These are phyloP conservation scores for Polypedilum vanderplanki DNA, from an alignment of 1,140 invertebrate species.

Conservation along the genomic window DNA sequence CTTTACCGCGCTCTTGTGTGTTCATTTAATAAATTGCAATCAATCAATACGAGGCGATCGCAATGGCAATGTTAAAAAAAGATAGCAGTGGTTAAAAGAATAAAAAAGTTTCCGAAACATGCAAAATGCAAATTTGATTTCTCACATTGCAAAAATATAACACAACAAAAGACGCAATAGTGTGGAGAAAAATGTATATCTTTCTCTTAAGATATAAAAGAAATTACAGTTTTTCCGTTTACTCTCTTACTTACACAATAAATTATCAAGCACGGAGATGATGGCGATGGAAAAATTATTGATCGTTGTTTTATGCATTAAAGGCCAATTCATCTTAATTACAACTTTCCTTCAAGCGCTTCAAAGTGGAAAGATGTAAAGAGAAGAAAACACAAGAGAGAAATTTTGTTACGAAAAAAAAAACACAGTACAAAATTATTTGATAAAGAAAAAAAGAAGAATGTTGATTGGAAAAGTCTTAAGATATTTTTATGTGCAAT, in stretches of 20 bases:
- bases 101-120: constrained; percentile 11
- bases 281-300: background rate
- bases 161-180: no score
- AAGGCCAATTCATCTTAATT: background rate
- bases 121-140: constrained; percentile 29
- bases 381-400: no score
- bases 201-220: no score
- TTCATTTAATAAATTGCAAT: constrained; percentile 14
- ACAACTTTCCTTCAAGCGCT: background rate
- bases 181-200: no score
- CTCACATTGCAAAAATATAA: constrained; percentile 11
- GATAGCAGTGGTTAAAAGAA: background rate
- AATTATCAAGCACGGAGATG: constrained; percentile 11
- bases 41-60: background rate
- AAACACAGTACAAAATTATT: no score
- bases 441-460: no score
- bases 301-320: background rate
- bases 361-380: background rate
- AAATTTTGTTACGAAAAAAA: no score
- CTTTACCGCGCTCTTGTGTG: background rate
- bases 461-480: no score
- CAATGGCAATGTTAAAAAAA: background rate
- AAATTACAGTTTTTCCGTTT: constrained; percentile 5
- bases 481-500: no score
- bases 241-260: background rate